Base-by-base conservation (phyloP, 2,113 vertebrate species). In the Balaenoptera acutorostrata region DNA sequence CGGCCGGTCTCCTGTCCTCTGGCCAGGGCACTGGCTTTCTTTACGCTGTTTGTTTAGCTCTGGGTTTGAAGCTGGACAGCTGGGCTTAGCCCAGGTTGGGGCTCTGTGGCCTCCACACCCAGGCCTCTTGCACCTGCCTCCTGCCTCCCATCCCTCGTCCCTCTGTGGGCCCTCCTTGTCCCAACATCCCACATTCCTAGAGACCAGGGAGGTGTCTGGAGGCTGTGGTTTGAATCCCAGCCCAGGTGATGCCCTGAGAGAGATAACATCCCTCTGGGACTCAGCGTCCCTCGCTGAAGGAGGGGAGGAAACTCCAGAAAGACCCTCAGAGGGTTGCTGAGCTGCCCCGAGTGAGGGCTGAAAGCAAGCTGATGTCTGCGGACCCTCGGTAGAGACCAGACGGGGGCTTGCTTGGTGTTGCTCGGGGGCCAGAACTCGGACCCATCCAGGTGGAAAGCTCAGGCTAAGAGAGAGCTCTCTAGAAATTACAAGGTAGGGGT, bases 41-140 rank as follows among this genome's bases (percentile, higher is more conserved):
- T 10, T 6, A 27, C 18, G 10, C 7, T 2, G 0, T 8, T 7
- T 3, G 14, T n/a, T 63, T 0, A 5, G 6, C 17, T 25, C 46
- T 39, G 57, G 27, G 31, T 5, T 61, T 57, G 23, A 64, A 8
- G 5, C 8, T 12, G 11, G 27, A 8, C 2, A 10, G 0, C 1
- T 6, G 15, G 17, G 66, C 13, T 44, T 17, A 5, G 25, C 13
- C 59, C 25, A 66, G 52, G 10, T 0, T 6, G 68, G 13, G 10
- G 13, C n/a, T 57, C 17, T 44, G 36, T 0, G 0, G 46, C 6
- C 21, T 80, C 21, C 21, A 21, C 55, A 59, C 7, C 29, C 15
- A 4, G 5, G 8, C 12, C 21, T n/a, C 11, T 9, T 5, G 6
- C 7, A 0, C 72, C 84, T 46, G 15, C 41, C 12, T n/a, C n/a